A percentile compares a stretch with the other conserved stretches of the same genome.
Conservation (phyloP, 2,888 invertebrate genomes). For the Invenusta paracnida region DNA sequence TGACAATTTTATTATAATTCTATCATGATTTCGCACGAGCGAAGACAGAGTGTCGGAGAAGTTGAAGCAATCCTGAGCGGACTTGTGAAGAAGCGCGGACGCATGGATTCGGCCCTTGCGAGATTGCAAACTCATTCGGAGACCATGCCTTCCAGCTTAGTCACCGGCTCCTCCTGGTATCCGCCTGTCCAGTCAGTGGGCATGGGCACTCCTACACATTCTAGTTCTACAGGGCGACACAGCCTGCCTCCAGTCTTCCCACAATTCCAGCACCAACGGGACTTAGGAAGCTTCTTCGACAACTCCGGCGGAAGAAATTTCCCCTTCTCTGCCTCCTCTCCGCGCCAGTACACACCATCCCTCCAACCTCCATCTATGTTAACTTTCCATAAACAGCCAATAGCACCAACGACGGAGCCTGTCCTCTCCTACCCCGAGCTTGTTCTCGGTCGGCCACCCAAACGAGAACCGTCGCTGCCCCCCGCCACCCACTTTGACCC, state of each 20-base stretch:
- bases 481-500: background rate
- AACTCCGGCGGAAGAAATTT: background rate
- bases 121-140: too few species aligned
- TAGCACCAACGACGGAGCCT: background rate
- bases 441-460: background rate
- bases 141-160: background rate
- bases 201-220: background rate
- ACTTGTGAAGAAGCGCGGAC: background rate
- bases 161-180: background rate
- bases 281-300: background rate
- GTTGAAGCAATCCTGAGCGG: constrained; percentile 3
- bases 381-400: background rate
- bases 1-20: too few species aligned
- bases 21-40: constrained; percentile 15
- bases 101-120: background rate
- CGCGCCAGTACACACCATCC: background rate
- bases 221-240: background rate
- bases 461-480: background rate
- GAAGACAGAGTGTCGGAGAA: constrained; percentile 18
- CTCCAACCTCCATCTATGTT: background rate
- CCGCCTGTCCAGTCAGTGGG: background rate
- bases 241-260: background rate
- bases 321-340: background rate
- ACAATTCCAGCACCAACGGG: too few species aligned
- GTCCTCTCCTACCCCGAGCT: background rate